These are phyloP conservation scores for Mola mola DNA, from an alignment of 2,113 vertebrate species.

Conservation along the genomic window DNA sequence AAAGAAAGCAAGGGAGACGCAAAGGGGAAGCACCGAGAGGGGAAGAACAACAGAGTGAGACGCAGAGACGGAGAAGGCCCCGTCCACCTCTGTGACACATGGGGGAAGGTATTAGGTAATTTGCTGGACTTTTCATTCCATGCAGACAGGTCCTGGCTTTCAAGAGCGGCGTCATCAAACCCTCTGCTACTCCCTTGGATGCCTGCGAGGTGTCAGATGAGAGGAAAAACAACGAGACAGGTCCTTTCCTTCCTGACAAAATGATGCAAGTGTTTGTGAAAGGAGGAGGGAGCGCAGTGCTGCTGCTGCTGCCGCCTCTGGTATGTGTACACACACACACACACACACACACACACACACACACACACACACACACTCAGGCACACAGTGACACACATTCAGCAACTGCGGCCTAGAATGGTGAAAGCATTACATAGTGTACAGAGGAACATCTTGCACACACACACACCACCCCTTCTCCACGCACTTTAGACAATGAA, in stretches of 20 bases:
- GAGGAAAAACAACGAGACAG: conserved; percentile 42
- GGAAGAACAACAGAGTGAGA: not conserved
- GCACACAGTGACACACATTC: conserved; percentile 17
- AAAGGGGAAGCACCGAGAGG: not conserved
- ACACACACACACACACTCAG: conserved; percentile 1
- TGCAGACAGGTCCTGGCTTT: conserved; percentile 26
- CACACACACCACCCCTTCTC: conserved; percentile 27
- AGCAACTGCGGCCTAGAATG: conserved; percentile 33
- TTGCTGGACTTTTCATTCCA: conserved; percentile 38
- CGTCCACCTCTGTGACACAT: conserved; percentile 14
- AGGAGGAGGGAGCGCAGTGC: conserved; percentile 42
- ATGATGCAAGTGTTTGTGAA: conserved; percentile 64
- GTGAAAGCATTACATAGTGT: conserved; percentile 56
- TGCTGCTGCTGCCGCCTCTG: conserved; percentile 38
- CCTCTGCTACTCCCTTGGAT: conserved; percentile 33
- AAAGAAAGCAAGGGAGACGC: not conserved
- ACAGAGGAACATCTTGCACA: conserved; percentile 44
- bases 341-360: conserved; percentile 22
- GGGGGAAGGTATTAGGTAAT: conserved; percentile 34
- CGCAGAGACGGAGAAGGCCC: not conserved
- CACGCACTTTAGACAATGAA: conserved; percentile 63
- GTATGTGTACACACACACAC: conserved; percentile 30
- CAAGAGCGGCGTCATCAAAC: conserved; percentile 49
- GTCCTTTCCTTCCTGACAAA: conserved; percentile 55
- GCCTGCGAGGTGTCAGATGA: conserved; percentile 57